These are phyloP conservation scores for Bruchidius siliquastri DNA, from an alignment of 2,888 invertebrate genomes.

Conservation along the genomic window DNA sequence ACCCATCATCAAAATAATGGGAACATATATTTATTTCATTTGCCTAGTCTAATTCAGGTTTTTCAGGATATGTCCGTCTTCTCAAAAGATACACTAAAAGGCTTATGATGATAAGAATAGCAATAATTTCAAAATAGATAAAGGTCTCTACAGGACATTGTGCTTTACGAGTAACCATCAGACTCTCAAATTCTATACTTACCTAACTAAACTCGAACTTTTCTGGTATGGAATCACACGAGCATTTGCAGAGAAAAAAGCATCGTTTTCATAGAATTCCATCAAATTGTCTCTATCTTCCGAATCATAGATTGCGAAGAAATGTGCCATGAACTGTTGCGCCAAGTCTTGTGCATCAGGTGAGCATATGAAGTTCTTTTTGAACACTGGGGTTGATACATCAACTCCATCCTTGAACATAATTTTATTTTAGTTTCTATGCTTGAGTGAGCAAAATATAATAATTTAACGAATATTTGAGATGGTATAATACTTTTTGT, in stretches of 20 bases:
- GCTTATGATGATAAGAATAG: too few relatives aligned
- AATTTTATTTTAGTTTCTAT: background rate
- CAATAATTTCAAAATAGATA: too few relatives aligned
- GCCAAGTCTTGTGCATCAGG: conserved; percentile 13
- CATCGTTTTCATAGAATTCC: conserved; percentile 15
- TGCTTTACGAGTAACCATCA: too few relatives aligned
- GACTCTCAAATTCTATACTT: conserved; percentile 7
- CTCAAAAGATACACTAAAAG: too few relatives aligned
- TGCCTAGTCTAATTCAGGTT: too few relatives aligned
- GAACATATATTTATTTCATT: too few relatives aligned
- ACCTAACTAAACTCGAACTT: conserved; percentile 10
- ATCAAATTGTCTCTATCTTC: conserved; percentile 10
- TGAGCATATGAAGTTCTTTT: conserved; percentile 16
- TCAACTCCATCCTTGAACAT: conserved; percentile 15
- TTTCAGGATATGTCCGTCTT: too few relatives aligned
- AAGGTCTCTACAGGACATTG: too few relatives aligned
- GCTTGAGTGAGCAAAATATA: too few relatives aligned
- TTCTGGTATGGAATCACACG: conserved; percentile 12
- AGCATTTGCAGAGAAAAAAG: conserved; percentile 18
- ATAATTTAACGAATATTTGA: too few relatives aligned
- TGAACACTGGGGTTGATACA: conserved; percentile 5
- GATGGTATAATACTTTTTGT: too few relatives aligned
- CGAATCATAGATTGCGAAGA: conserved; percentile 18
- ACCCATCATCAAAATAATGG: too few relatives aligned
- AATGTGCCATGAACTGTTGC: conserved; percentile 19